Evolutionary conservation across 2,113 vertebrate genomes (phyloP), one percentile per base, ranked within the genome.

Genomic region (Passer domesticus): DNA sequence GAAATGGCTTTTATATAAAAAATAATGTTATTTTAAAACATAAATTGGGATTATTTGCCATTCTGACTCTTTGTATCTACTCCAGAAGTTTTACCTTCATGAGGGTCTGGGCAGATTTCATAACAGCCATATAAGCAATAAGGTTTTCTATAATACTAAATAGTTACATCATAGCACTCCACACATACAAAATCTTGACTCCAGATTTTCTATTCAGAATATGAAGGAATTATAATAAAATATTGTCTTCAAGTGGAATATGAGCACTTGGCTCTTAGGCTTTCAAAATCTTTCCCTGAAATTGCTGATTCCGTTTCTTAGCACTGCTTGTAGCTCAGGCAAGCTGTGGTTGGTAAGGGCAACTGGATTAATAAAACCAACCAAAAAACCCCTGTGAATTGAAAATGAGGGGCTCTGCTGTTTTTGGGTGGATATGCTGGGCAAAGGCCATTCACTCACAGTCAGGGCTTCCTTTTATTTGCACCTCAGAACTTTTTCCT

Each of bases 1-100:
- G 23, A 59, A 58, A 76, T 6, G 24, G 56, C 68, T 83, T 90
- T 94, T 92, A 87, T 17, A 88, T 53, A 7, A 55, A 89, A 93
- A 94, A 87, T 60, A 92, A 20, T 72, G 37, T 66, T 83, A 28
- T 77, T 94, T 91, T 70, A 47, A 91, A 90, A 70, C 24, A 69
- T 47, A n/a, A 78, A 55, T 35, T 37, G 2, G 13, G 39, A 20
- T 79, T 90, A 30, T 89, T 92, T 2, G 2, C 37, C 53, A 15
- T 79, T 76, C 28, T 92, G 39, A 87, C 37, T 75, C 31, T 18
- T 22, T 85, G 19, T 31, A 31, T 30, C 31, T 72, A 75, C n/a
- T 93, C 6, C 64, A 94, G 64, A 31, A 75, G 25, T 77, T 94
- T 81, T 90, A 23, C 64, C 49, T 95, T 96, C 35, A 9, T 77